Base-by-base conservation (phyloP, 1,140 invertebrate genomes). In the Drosophila fuyamai region DNA sequence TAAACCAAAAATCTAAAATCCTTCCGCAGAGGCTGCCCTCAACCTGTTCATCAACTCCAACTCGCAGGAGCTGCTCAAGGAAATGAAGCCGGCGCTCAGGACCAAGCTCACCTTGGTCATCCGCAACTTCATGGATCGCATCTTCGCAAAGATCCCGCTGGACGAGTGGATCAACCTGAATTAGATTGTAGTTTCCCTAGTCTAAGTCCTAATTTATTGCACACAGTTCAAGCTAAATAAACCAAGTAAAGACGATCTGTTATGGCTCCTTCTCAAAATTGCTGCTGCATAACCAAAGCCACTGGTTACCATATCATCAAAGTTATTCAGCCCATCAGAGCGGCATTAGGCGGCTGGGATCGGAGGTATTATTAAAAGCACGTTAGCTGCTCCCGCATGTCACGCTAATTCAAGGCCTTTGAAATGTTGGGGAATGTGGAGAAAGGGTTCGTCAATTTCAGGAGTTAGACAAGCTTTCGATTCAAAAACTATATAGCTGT, bases 41-140 rank as follows among this genome's bases (percentile, higher is more conserved):
- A 97, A 97, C 93, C 74, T 92, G n/a, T 97, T 97, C 92, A 97
- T 97, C 89, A 97, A 97, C 89, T 96, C 95, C 0, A 96, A 97
- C 88, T 94, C 96, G 1, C 96, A 97, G 83, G 96, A 97, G 72
- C 92, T 97, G 8, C 88, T 97, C 9, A 96, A 96, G 83, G 96
- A 97, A 93, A 97, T 97, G 96, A 97, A 97, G 91, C 96, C 96
- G 0, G 95, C 96, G 89, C 93, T 97, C 32, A 95, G 96, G 74
- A 94, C 94, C 67, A 97, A 97, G 86, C 93, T 97, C 2, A 94
- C 96, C 5, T 93, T 94, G 48, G 95, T 96, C 40, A 96, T 97
- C 94, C 94, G 94, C 10, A 93, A 94, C 48, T 97, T 97, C 83
- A 94, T 97, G 16, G 95, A 96, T 75, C 95, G 95, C 72, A 92